Evolutionary conservation across 2,797 vertebrate genomes (phyloP).

Genomic region (Cheirogaleus major): DNA sequence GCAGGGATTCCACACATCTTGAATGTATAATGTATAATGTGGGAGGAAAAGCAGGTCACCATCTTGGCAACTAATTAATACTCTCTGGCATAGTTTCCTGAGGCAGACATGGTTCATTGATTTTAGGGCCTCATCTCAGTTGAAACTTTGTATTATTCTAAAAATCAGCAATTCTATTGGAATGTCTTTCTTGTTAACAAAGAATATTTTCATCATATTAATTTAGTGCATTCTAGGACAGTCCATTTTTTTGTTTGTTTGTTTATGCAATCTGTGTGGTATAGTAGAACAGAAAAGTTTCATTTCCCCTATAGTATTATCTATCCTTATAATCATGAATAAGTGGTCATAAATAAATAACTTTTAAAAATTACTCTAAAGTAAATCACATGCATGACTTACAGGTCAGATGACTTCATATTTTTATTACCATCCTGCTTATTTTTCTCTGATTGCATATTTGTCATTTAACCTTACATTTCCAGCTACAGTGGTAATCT

Average conservation of each 20-base stretch:
- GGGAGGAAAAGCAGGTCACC: neutral
- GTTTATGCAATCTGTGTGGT: neutral
- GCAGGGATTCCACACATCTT: neutral
- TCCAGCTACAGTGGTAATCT: neutral
- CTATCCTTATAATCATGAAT: neutral
- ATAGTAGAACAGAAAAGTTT: neutral
- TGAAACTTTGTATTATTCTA: neutral
- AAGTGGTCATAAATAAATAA: neutral
- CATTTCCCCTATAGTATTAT: neutral
- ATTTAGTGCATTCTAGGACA: neutral
- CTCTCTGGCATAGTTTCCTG: neutral
- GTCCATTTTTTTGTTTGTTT: neutral
- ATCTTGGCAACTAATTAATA: neutral
- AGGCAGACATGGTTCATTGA: neutral
- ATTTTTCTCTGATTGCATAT: neutral
- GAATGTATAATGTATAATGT: neutral
- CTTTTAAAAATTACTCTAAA: neutral
- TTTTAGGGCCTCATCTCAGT: neutral
- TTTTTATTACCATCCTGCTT: neutral
- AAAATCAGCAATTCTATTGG: neutral
- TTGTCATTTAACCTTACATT: neutral
- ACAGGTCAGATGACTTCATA: neutral
- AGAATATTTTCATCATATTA: neutral
- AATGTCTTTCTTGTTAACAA: neutral
- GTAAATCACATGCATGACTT: neutral